Evolutionary conservation across 2,888 invertebrate species (phyloP).

Genomic region (Eristalis pertinax): DNA sequence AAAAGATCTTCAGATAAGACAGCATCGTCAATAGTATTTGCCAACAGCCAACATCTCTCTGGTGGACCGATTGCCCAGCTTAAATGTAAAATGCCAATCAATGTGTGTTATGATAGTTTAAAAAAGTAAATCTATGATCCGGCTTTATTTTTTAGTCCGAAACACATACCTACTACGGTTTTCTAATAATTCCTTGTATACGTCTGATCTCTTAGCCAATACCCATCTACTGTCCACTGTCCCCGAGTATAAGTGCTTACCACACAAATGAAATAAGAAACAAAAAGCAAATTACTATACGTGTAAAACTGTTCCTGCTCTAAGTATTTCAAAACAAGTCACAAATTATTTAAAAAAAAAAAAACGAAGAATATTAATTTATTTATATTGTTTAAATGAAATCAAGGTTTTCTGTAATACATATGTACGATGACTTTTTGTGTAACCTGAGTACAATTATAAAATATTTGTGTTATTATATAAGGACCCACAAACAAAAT

Average conservation of each 20-base stretch:
- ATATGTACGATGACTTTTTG: constrained; percentile 46
- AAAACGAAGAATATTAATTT: neutral
- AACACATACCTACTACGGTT: no score
- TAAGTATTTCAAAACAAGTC: constrained; percentile 42
- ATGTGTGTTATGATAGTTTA: no score
- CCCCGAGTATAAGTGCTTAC: constrained; percentile 33
- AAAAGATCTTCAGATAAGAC: no score
- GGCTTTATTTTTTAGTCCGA: no score
- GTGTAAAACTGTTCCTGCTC: constrained; percentile 69
- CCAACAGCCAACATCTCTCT: no score
- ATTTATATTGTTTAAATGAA: neutral
- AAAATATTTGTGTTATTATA: constrained; percentile 53
- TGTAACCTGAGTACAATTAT: constrained; percentile 66
- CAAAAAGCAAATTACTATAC: constrained; percentile 18
- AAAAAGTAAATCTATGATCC: no score
- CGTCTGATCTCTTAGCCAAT: neutral
- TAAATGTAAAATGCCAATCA: no score
- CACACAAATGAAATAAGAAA: neutral
- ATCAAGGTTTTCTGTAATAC: neutral
- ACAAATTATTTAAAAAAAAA: neutral
- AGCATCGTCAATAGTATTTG: no score
- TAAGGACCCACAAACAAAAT: neutral
- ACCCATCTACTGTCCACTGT: constrained; percentile 4
- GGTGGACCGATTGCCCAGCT: no score
- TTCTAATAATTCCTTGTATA: neutral